Conservation (phyloP, 1,140 invertebrate species). For the Glomeris maerens region DNA sequence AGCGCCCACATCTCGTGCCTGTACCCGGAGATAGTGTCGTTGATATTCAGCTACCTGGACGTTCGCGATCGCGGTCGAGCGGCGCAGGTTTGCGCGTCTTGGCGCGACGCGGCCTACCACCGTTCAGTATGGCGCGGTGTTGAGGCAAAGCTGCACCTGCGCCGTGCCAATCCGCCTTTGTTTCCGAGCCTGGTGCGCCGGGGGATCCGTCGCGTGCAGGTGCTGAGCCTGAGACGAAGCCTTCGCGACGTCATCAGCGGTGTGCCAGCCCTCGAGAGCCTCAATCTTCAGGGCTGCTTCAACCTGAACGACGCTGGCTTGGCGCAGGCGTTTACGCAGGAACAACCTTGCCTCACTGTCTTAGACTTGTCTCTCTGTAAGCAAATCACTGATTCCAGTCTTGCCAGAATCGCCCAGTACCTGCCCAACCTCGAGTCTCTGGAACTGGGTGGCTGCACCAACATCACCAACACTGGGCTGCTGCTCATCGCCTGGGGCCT, state of each 20-base stretch:
- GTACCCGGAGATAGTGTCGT: conserved; percentile 79
- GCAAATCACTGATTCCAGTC: conserved; percentile 73
- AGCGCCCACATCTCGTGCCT: conserved; percentile 61
- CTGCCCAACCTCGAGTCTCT: conserved; percentile 74
- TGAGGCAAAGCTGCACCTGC: conserved; percentile 74
- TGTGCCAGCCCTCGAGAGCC: conserved; percentile 66
- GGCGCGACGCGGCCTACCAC: conserved; percentile 74
- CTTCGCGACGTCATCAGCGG: conserved; percentile 71
- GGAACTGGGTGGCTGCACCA: conserved; percentile 77
- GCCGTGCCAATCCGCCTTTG: conserved; percentile 61
- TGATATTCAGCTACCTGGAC: conserved; percentile 79
- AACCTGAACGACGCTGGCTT: conserved; percentile 74
- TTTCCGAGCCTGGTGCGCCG: conserved; percentile 70
- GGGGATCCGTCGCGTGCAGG: conserved; percentile 75
- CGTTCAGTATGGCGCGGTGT: conserved; percentile 84
- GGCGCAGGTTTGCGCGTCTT: conserved; percentile 74
- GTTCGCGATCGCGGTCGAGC: conserved; percentile 74
- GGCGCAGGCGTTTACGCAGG: conserved; percentile 57
- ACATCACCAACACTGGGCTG: conserved; percentile 74
- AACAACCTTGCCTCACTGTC: conserved; percentile 53
- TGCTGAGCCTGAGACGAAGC: conserved; percentile 68
- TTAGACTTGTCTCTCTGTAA: conserved; percentile 86
- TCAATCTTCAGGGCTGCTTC: conserved; percentile 85
- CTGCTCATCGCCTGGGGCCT: conserved; percentile 71
- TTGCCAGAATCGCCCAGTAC: conserved; percentile 65